phyloP scores from a whole-genome alignment of 2,797 vertebrate genomes.

The Leontocebus nigricollis region DNA sequence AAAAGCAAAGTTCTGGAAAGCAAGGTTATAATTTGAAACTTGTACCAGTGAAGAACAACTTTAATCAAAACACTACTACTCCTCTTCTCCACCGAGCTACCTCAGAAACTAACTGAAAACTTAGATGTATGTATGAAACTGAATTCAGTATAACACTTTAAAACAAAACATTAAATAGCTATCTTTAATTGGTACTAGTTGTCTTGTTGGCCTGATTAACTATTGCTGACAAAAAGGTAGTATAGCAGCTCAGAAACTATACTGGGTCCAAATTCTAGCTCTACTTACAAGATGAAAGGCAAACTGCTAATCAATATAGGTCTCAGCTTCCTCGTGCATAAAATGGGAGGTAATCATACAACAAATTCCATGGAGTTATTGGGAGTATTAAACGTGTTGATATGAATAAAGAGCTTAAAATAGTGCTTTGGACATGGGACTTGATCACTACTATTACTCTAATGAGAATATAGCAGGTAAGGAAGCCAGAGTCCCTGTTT shows the following conservation, averaged over 20 bases:
- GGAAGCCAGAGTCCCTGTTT: neutral
- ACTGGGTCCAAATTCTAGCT: neutral
- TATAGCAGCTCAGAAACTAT: neutral
- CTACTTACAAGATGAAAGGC: neutral
- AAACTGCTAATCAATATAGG: neutral
- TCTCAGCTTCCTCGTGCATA: neutral
- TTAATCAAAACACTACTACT: neutral
- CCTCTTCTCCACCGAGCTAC: neutral
- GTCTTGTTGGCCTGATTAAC: neutral
- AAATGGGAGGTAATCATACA: constrained; percentile 3
- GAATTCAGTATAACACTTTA: neutral
- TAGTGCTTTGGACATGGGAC: neutral
- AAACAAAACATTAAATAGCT: constrained; percentile 18
- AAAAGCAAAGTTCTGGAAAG: constrained; percentile 41
- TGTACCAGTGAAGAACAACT: neutral
- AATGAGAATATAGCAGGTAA: neutral
- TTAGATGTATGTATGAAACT: neutral
- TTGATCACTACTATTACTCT: neutral
- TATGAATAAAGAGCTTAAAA: constrained; percentile 46
- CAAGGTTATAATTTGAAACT: neutral
- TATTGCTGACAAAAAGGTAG: neutral
- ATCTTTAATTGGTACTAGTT: neutral
- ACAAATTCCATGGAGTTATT: neutral
- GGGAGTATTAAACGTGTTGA: constrained; percentile 14
- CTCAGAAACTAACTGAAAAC: neutral